These are phyloP conservation scores for Saccostrea glomerata DNA, from an alignment of 1,140 invertebrate genomes.

Conservation along the genomic window DNA sequence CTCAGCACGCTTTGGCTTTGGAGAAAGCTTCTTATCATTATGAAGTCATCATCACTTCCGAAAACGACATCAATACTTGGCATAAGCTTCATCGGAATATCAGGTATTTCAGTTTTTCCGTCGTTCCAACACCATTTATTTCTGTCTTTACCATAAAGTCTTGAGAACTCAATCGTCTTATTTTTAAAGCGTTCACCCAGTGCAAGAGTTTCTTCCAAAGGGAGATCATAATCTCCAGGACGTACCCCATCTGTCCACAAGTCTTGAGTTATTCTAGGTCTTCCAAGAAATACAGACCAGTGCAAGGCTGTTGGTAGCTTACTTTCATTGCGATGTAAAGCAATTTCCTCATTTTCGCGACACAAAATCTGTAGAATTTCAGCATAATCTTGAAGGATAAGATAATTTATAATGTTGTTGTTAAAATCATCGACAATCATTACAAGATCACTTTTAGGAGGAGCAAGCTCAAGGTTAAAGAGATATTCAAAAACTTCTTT, in stretches of 20 bases:
- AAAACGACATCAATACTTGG: background rate
- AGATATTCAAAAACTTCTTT: background rate
- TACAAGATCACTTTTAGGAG: background rate
- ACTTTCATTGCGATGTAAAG: background rate
- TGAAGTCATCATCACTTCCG: background rate
- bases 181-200: background rate
- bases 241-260: background rate
- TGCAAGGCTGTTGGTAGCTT: background rate
- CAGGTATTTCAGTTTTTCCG: background rate
- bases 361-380: background rate
- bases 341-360: background rate
- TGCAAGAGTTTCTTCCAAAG: background rate
- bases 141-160: background rate
- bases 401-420: background rate
- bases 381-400: background rate
- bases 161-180: background rate
- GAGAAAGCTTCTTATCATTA: background rate
- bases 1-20: background rate
- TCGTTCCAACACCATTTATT: conserved; percentile 21
- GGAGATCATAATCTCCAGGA: background rate
- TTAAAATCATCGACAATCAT: background rate
- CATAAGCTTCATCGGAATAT: background rate
- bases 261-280: background rate
- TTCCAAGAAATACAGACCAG: background rate
- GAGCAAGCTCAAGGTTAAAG: background rate